Conservation (phyloP, 2,888 invertebrate genomes). For the Electrophaes corylata region DNA sequence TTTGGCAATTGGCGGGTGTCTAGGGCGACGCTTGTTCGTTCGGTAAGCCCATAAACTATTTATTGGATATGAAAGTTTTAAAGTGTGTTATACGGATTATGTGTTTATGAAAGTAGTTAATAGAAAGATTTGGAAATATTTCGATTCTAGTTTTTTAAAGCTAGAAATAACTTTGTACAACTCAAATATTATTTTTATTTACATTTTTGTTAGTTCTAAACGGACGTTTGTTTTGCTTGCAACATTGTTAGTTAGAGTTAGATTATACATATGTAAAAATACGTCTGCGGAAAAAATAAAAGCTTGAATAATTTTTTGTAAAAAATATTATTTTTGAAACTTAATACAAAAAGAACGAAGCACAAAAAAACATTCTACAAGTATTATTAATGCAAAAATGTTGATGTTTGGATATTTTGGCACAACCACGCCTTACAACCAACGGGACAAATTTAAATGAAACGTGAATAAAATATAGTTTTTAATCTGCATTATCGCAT, state of each 20-base stretch:
- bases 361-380: no score
- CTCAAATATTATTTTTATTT: not conserved
- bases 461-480: no score
- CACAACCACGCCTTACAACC: no score
- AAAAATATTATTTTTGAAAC: no score
- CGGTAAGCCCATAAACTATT: slow-evolving; percentile 18
- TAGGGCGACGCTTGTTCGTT: not conserved
- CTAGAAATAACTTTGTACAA: not conserved
- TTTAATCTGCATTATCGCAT: no score
- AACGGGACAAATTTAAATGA: no score
- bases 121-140: not conserved
- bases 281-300: no score
- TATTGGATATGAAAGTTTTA: slow-evolving; percentile 14
- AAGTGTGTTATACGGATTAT: slow-evolving; percentile 9
- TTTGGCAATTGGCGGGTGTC: not conserved
- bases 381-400: no score
- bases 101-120: slow-evolving; percentile 5
- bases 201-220: not conserved
- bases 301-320: no score
- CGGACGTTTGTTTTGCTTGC: not conserved
- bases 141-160: not conserved
- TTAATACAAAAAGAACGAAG: no score
- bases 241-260: not conserved
- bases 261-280: not conserved
- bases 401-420: no score